Conservation (phyloP, 1,140 invertebrate species). For the Chymomyza costata region DNA sequence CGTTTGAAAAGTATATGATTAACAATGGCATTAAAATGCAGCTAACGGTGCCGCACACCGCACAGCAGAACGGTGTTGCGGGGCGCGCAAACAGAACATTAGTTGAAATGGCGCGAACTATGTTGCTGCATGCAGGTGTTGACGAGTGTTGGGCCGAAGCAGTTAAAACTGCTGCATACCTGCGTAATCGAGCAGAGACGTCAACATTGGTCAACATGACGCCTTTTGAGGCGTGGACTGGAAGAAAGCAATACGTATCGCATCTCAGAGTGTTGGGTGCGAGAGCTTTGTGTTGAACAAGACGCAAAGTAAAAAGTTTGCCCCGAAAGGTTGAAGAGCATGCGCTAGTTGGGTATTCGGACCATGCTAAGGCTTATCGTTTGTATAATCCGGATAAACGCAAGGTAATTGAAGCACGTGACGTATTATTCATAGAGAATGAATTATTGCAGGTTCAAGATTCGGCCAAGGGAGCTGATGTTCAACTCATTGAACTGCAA, state of each 20-base stretch:
- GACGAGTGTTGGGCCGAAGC: conserved; percentile 47
- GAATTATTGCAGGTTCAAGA: too few relatives aligned
- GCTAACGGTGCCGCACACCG: conserved; percentile 48
- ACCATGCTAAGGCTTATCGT: conserved; percentile 69
- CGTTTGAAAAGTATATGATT: conserved; percentile 44
- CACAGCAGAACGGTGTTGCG: conserved; percentile 64
- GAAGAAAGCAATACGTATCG: conserved; percentile 56
- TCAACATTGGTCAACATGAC: conserved; percentile 35
- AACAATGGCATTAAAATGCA: conserved; percentile 33
- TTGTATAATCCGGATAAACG: conserved; percentile 43
- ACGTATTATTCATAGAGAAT: conserved; percentile 26
- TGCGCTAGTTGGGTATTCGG: conserved; percentile 76
- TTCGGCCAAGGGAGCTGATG: too few relatives aligned
- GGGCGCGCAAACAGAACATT: conserved; percentile 57
- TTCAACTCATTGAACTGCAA: too few relatives aligned
- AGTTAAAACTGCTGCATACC: conserved; percentile 26
- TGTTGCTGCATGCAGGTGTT: conserved; percentile 71
- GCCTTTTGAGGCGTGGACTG: conserved; percentile 68
- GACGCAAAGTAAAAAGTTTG: conserved; percentile 62
- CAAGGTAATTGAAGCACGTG: conserved; percentile 43
- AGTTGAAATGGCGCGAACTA: conserved; percentile 48
- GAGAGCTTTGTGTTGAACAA: conserved; percentile 55
- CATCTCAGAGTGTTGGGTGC: conserved; percentile 66
- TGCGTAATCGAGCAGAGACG: conserved; percentile 38
- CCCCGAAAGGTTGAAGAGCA: conserved; percentile 52